Evolutionary conservation across 2,888 invertebrate genomes (phyloP), one percentile per base, ranked within the genome.

Genomic region (Parnassius glacialis): DNA sequence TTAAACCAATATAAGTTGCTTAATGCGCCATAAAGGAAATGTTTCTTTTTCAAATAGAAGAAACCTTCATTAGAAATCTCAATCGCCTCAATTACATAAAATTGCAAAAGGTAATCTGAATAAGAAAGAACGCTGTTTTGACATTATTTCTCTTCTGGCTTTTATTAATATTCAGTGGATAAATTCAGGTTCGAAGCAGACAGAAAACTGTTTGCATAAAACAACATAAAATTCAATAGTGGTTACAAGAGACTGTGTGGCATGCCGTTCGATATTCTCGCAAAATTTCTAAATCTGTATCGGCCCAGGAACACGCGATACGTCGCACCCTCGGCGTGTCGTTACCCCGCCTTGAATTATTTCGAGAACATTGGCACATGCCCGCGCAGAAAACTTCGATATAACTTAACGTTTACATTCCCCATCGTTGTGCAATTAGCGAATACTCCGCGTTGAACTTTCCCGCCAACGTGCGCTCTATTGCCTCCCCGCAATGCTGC

Each of bases 201-300:
- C 20, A 20, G 20, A 20, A 20, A 20, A 25, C 25, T 25, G 7
- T 25, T 25, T 25, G 25, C 25, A 25, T 25, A 7, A 25, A 34
- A 34, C 34, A 34, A 34, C 5, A 34, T 34, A 34, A 34, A 0
- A 34, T 34, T 34, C 34, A 34, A 45, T 12, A 11, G 45, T 45
- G 12, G n/a, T 7, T 45, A 12, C 67, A 67, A 73, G 73, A 85
- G 85, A 85, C 83, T 71, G 83, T 79, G 64, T 83, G 85, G 81
- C 84, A 84, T 62, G 74, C 70, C 72, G 73, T 70, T 70, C 71
- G 67, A 73, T 80, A 70, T 74, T 78, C 74, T 76, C 61, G 69
- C 73, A 48, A 42, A 41, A 57, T 68, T 70, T 79, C 80, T 79
- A 83, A 78, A 79, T 84, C 75, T 73, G 81, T 74, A 66, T n/a